Base-by-base conservation (phyloP, 64 coral and sea anemone genomes). In the Trachythela sp. region DNA sequence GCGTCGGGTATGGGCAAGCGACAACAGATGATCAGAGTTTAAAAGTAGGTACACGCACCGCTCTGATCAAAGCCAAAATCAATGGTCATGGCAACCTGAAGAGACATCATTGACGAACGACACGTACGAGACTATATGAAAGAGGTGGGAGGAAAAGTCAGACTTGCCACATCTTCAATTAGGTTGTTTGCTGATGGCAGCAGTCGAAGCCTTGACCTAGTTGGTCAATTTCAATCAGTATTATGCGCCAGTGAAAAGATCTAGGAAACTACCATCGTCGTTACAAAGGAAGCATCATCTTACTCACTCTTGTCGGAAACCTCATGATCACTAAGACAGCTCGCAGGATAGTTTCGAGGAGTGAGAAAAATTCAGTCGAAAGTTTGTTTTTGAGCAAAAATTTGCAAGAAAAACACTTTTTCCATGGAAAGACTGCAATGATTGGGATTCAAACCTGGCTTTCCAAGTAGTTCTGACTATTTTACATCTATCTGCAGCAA, bases 31-130 rank as follows among this genome's bases (percentile, higher is more conserved):
- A 80, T 18, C 75, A 80, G 75, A 80, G 31, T 80, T 80, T 80
- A 1, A 80, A 36, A 40, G 30, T 80, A n/a, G 75, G 75, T 0
- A 22, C 9, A 10, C 75, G 75, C 31, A 8, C 75, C 31, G 75
- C 75, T 40, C 75, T 80, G 75, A 29, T 80, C 34, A 2, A 80
- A 80, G 26, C 34, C 26, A 80, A 36, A 80, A 40, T 37, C 11
- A 80, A 80, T 29, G 75, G 75, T 8, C 75, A 40, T 80, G 75
- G 75, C 75, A 80, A 80, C 75, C 75, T 0, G 75, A 80, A 9
- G 75, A 80, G 75, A 80, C 75, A 80, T 80, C 75, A 80, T 80
- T n/a, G 75, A 80, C 33, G 75, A 80, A 80, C 2, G 75, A 80
- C 75, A 80, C 8, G 0, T 80, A 36, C 26, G 75, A 18, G 75